Percentiles rank a stretch among this genome's conserved stretches.
phyloP scores from a whole-genome alignment of 2,888 invertebrate species.

The Sphinx pinastri region DNA sequence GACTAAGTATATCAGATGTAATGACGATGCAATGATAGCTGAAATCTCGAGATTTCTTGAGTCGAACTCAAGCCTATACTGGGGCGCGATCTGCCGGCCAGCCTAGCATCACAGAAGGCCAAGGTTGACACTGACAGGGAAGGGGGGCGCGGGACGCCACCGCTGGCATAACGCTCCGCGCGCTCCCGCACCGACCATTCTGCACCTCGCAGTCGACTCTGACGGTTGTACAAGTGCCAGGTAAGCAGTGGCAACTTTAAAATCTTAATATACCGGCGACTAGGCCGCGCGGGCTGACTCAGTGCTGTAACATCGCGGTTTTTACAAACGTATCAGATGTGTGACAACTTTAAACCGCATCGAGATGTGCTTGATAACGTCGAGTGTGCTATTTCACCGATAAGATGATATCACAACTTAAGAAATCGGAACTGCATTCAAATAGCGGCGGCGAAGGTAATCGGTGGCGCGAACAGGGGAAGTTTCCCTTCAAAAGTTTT shows the following conservation, averaged over 20 bases:
- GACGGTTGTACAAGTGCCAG: constrained; percentile 83
- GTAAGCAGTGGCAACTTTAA: constrained; percentile 77
- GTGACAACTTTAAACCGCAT: constrained; percentile 66
- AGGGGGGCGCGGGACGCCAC: constrained; percentile 71
- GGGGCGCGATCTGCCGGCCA: constrained; percentile 57
- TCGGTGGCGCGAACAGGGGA: constrained; percentile 55
- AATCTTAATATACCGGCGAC: constrained; percentile 56
- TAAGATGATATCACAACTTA: constrained; percentile 61
- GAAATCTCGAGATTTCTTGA: too few species aligned
- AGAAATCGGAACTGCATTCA: constrained; percentile 63
- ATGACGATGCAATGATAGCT: constrained; percentile 33
- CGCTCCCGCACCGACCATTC: constrained; percentile 80
- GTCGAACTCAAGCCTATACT: constrained; percentile 47
- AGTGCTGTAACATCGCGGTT: constrained; percentile 47
- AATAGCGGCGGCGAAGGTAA: constrained; percentile 68
- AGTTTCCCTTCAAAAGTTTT: constrained; percentile 80
- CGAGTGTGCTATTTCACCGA: constrained; percentile 63
- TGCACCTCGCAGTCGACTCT: constrained; percentile 84
- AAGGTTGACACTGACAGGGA: constrained; percentile 60
- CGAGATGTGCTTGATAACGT: constrained; percentile 75
- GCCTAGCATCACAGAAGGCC: constrained; percentile 75
- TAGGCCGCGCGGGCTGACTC: background rate
- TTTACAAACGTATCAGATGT: constrained; percentile 54
- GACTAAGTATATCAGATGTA: background rate
- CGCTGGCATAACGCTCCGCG: constrained; percentile 79